Percentiles rank a stretch among this genome's conserved stretches.
Conservation (phyloP, 2,113 vertebrate species). For the Lipophrys pholis region DNA sequence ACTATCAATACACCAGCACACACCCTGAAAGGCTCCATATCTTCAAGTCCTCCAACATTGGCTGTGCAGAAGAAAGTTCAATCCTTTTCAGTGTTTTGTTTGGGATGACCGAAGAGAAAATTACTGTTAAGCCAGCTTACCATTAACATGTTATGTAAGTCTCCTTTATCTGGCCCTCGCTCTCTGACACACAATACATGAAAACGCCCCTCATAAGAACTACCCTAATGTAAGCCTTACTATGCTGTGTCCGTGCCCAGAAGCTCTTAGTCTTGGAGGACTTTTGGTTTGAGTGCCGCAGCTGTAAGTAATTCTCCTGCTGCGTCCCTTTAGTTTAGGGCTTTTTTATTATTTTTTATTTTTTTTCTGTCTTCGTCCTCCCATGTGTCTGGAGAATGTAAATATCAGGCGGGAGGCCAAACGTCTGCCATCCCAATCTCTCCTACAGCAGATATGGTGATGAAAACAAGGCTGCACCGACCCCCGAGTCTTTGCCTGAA, state of each 20-base stretch:
- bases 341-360: slow-evolving; percentile 1
- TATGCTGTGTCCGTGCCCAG: slow-evolving; percentile 41
- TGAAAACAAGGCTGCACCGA: slow-evolving; percentile 22
- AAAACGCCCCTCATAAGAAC: slow-evolving; percentile 21
- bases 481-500: neutral
- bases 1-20: slow-evolving; percentile 3
- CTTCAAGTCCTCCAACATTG: neutral
- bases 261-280: slow-evolving; percentile 31
- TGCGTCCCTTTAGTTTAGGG: too few species aligned
- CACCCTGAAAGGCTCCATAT: neutral
- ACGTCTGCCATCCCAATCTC: slow-evolving; percentile 41
- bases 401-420: slow-evolving; percentile 54
- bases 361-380: slow-evolving; percentile 43
- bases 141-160: slow-evolving; percentile 20
- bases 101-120: slow-evolving; percentile 13
- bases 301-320: slow-evolving; percentile 54
- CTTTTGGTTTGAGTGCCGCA: slow-evolving; percentile 35
- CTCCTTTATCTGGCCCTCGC: slow-evolving; percentile 32
- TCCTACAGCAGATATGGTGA: slow-evolving; percentile 35
- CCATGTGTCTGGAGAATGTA: slow-evolving; percentile 66
- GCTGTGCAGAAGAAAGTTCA: slow-evolving; percentile 16
- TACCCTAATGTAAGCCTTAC: slow-evolving; percentile 27
- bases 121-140: slow-evolving; percentile 11
- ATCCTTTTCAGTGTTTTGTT: slow-evolving; percentile 10
- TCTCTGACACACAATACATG: slow-evolving; percentile 27